Percentiles rank a stretch among this genome's conserved stretches.
Evolutionary conservation across 2,888 invertebrate genomes (phyloP).

Genomic region (Aleiodes testaceus): DNA sequence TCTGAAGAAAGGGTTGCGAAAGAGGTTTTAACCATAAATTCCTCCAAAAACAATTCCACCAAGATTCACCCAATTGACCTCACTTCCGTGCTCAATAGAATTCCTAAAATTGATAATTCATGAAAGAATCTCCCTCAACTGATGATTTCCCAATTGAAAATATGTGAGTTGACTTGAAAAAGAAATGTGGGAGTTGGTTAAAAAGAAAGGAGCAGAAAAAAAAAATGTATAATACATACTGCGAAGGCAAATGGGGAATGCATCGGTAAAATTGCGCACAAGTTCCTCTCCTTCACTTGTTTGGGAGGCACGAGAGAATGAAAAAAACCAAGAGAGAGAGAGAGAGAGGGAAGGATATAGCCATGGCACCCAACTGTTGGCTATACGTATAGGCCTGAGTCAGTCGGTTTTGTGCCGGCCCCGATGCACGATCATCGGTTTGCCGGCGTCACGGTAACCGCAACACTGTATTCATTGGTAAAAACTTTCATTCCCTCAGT

Average conservation of each 20-base stretch:
- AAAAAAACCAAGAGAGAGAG: slow-evolving; percentile 4
- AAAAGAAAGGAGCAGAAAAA: neutral
- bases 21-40: no score
- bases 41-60: no score
- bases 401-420: slow-evolving; percentile 33
- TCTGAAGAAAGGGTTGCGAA: no score
- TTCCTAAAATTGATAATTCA: neutral
- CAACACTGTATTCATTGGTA: neutral
- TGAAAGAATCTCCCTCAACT: neutral
- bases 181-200: no score
- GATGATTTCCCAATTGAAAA: slow-evolving; percentile 10
- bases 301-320: neutral
- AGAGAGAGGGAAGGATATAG: no score
- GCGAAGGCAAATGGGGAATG: slow-evolving; percentile 11
- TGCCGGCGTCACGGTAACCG: slow-evolving; percentile 12
- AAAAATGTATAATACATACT: slow-evolving; percentile 2
- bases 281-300: slow-evolving; percentile 19
- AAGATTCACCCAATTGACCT: no score
- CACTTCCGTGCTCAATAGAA: no score
- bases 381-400: slow-evolving; percentile 17
- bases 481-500: slow-evolving; percentile 25
- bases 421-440: slow-evolving; percentile 32
- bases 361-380: slow-evolving; percentile 23
- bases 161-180: neutral
- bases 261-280: slow-evolving; percentile 21